A percentile compares a stretch with the other conserved stretches of the same genome.
Evolutionary conservation across 2,888 invertebrate genomes (phyloP).

Genomic region (Drosophila pegasa): DNA sequence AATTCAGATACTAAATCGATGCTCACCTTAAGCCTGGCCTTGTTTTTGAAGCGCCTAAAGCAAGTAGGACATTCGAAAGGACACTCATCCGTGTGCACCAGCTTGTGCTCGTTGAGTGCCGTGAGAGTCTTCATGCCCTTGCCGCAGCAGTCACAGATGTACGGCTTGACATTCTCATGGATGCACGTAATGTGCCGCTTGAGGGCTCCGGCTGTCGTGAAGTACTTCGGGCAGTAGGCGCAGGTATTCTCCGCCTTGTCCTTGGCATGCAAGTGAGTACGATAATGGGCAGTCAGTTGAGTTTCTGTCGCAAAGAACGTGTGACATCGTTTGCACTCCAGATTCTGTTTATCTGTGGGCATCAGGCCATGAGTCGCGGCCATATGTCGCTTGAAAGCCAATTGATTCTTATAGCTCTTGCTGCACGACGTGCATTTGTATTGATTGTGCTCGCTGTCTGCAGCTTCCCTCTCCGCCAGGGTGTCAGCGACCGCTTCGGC

Average conservation of each 20-base stretch:
- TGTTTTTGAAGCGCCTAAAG: conserved; percentile 83
- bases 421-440: conserved; percentile 52
- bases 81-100: conserved; percentile 85
- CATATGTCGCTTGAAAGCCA: conserved; percentile 66
- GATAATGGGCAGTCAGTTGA: conserved; percentile 57
- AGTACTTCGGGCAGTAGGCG: conserved; percentile 69
- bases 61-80: conserved; percentile 85
- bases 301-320: conserved; percentile 47
- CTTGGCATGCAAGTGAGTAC: conserved; percentile 65
- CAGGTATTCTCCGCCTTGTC: conserved; percentile 65
- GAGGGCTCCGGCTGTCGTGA: conserved; percentile 69
- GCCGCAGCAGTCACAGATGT: conserved; percentile 85
- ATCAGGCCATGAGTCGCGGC: conserved; percentile 48
- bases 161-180: conserved; percentile 84
- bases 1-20: too few relatives aligned
- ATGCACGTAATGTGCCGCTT: conserved; percentile 77
- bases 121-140: conserved; percentile 85
- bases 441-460: conserved; percentile 1
- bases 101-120: conserved; percentile 85
- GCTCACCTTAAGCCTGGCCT: conserved; percentile 80
- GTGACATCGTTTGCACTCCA: conserved; percentile 59
- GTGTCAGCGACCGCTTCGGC: not conserved
- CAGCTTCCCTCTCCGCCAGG: conserved; percentile 1
- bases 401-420: conserved; percentile 52
- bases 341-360: conserved; percentile 39